A percentile compares a stretch with the other conserved stretches of the same genome.
These are phyloP conservation scores for Dicentrarchus labrax DNA, from an alignment of 2,113 vertebrate genomes.

Conservation along the genomic window DNA sequence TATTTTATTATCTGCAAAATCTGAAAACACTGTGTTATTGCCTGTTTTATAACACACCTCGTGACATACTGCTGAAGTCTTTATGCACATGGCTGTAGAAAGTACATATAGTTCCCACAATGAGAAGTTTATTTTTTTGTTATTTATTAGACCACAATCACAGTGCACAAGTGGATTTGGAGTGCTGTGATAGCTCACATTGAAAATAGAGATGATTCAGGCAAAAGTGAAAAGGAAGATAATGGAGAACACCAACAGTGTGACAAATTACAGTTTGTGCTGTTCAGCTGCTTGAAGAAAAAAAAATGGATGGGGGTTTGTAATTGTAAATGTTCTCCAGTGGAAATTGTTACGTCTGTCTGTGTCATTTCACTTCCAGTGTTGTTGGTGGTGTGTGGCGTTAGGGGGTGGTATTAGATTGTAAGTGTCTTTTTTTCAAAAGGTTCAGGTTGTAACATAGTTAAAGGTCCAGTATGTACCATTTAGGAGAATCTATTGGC, in stretches of 20 bases:
- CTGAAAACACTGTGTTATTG: neutral
- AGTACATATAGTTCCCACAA: neutral
- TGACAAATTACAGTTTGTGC: constrained; percentile 12
- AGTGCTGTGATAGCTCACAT: neutral
- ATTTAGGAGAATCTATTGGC: too few relatives aligned
- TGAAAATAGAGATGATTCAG: constrained; percentile 1
- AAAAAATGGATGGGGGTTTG: neutral
- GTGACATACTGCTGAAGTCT: neutral
- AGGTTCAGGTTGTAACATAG: too few relatives aligned
- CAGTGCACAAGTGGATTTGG: constrained; percentile 8
- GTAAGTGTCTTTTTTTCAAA: too few relatives aligned
- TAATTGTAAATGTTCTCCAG: neutral
- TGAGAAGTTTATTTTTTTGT: neutral
- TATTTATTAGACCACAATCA: neutral
- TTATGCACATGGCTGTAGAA: neutral
- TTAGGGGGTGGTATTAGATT: too few relatives aligned
- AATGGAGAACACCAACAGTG: constrained; percentile 2
- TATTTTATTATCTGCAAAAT: constrained; percentile 1
- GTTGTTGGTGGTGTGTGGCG: too few relatives aligned
- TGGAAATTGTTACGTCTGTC: neutral
- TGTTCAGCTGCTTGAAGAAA: neutral
- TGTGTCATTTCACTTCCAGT: too few relatives aligned
- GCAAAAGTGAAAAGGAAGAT: neutral
- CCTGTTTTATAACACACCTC: neutral
- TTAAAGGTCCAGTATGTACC: too few relatives aligned